Percentiles rank a stretch among this genome's conserved stretches.
Evolutionary conservation across 2,888 invertebrate genomes (phyloP).

Genomic region (Lasioglossum leucozonium): DNA sequence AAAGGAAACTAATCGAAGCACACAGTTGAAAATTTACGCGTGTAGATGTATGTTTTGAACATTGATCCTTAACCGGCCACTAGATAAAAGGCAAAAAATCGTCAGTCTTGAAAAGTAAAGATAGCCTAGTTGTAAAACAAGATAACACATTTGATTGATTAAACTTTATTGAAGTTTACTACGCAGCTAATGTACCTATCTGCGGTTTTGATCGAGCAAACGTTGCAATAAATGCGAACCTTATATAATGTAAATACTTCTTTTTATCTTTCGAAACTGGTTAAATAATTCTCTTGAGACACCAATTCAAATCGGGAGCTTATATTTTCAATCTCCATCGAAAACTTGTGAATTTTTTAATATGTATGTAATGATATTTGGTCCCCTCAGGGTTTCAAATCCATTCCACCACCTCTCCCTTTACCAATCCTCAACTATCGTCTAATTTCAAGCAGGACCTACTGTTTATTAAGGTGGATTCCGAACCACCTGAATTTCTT

Average conservation of each 20-base stretch:
- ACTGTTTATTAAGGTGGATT: too few species aligned
- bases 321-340: too few species aligned
- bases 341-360: too few species aligned
- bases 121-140: constrained; percentile 8
- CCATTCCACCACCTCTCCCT: too few species aligned
- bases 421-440: too few species aligned
- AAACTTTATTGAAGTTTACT: neutral
- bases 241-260: neutral
- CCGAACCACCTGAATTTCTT: too few species aligned
- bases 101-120: neutral
- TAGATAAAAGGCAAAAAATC: neutral
- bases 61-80: neutral
- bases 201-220: neutral
- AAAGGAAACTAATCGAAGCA: neutral
- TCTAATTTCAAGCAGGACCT: too few species aligned
- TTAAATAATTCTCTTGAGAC: neutral
- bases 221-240: neutral
- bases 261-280: neutral
- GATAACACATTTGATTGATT: constrained; percentile 1
- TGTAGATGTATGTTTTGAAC: neutral
- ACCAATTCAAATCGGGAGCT: too few species aligned
- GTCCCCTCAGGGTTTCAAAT: too few species aligned
- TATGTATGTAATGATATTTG: too few species aligned
- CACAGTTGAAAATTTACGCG: neutral
- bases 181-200: neutral